Base-by-base conservation (phyloP, 2,888 invertebrate genomes). In the Meliscaeva auricollis region DNA sequence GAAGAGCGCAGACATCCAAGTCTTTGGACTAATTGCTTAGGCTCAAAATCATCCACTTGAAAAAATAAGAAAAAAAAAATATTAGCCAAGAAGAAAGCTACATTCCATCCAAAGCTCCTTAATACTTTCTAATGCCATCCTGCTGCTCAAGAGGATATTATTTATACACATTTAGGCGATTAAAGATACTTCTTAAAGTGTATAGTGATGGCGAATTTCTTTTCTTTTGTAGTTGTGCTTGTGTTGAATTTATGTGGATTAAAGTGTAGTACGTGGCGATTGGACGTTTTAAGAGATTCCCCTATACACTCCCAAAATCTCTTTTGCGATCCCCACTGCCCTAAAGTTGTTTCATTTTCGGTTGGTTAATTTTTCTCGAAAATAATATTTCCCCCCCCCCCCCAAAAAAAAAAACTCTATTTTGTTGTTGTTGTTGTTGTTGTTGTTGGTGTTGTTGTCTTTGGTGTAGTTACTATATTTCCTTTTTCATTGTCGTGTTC, bases 321-420 rank as follows among this genome's bases (percentile, higher is more conserved):
- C 32, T 20, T 13, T 13, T 6, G 46, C 20, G 35, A 17, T 41
- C 44, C 35, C 46, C 62, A 11, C 4, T 6, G 8, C 13, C 35
- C 56, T 22, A 32, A 32, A 17, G 54, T 69, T 62, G 74, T 80
- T 72, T 76, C 70, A 84, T 75, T 84, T 79, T 84, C 83, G 84
- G 84, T 84, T 79, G 84, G 84, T 79, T 84, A 84, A 75, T 84
- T 84, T 75, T 84, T 80, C 80, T 84, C 48, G 60, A 80, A 66
- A 84, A 80, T 84, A 75, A 76, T 84, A 84, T 70, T 84, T 48
- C 32, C 48, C 22, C 69, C 66, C 22, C n/a, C 9, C 35, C 13
- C n/a, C n/a, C n/a, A n/a, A 17, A 56, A 60, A 56, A 58, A 66
- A 70, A 56, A 62, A 46, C 30, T 56, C 1, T 46, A 26, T 62